Evolutionary conservation across 2,888 invertebrate genomes (phyloP).

Genomic region (Nomada flava): DNA sequence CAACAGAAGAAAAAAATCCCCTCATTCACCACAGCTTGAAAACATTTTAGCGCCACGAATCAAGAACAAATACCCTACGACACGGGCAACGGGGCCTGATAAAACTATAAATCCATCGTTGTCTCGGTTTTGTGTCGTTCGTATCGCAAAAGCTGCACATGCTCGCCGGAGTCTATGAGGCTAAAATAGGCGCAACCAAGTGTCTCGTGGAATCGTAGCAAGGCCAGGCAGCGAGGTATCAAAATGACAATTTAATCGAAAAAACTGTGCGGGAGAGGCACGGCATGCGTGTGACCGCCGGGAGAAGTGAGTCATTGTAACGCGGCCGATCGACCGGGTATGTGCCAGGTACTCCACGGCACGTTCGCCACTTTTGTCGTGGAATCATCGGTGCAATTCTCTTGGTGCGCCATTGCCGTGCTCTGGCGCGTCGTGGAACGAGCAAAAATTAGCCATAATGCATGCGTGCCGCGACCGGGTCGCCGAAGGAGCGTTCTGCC

Average conservation of each 20-base stretch:
- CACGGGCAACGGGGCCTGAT: too few species aligned
- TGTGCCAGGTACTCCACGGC: conserved; percentile 63
- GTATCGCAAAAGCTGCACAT: too few species aligned
- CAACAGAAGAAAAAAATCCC: too few species aligned
- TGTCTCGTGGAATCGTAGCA: too few species aligned
- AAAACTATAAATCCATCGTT: too few species aligned
- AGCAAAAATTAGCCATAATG: conserved; percentile 55
- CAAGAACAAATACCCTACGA: too few species aligned
- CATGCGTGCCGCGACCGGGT: conserved; percentile 32
- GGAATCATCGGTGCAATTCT: conserved; percentile 62
- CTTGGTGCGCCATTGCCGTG: conserved; percentile 50
- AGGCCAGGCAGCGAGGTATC: too few species aligned
- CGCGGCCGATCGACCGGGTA: conserved; percentile 65
- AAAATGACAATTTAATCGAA: neutral
- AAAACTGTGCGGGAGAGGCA: neutral
- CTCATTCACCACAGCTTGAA: too few species aligned
- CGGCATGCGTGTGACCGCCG: conserved; percentile 15
- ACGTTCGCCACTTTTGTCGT: conserved; percentile 67
- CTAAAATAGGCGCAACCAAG: too few species aligned
- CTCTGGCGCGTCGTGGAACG: conserved; percentile 21
- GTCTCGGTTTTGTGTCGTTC: too few species aligned
- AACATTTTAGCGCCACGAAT: too few species aligned
- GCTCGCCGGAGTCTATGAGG: too few species aligned
- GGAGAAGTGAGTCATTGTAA: conserved; percentile 50
- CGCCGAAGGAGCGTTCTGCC: conserved; percentile 13